Evolutionary conservation across 2,888 invertebrate genomes (phyloP).

Genomic region (Pegoplata infirma): DNA sequence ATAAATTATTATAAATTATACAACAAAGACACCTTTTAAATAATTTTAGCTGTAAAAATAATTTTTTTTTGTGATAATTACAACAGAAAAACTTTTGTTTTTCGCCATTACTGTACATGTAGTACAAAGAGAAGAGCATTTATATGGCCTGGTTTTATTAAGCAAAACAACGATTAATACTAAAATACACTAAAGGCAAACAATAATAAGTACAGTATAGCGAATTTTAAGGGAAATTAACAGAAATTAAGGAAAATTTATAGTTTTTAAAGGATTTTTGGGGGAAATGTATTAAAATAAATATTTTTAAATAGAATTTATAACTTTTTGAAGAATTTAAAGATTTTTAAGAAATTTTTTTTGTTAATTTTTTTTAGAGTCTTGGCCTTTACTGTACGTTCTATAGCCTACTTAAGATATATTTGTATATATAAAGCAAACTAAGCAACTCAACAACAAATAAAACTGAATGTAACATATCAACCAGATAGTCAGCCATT

Average conservation of each 20-base stretch:
- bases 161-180: conserved; percentile 53
- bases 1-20: neutral
- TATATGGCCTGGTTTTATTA: conserved; percentile 58
- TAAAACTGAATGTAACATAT: conserved; percentile 38
- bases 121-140: conserved; percentile 61
- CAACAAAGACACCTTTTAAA: neutral
- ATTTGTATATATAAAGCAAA: conserved; percentile 22
- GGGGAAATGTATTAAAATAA: no score
- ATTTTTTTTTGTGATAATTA: neutral
- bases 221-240: neutral
- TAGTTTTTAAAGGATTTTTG: neutral
- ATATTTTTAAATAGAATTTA: neutral
- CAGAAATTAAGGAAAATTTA: neutral
- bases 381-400: conserved; percentile 46
- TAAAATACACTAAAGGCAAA: conserved; percentile 51
- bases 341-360: neutral
- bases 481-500: conserved; percentile 34
- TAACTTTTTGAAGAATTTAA: no score
- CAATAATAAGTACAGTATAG: conserved; percentile 41
- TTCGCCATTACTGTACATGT: conserved; percentile 50
- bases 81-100: neutral
- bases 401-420: conserved; percentile 49
- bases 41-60: no score
- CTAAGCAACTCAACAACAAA: conserved; percentile 47
- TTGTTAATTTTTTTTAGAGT: conserved; percentile 6